Evolutionary conservation across 2,113 vertebrate genomes (phyloP).

Genomic region (Tichodroma muraria): DNA sequence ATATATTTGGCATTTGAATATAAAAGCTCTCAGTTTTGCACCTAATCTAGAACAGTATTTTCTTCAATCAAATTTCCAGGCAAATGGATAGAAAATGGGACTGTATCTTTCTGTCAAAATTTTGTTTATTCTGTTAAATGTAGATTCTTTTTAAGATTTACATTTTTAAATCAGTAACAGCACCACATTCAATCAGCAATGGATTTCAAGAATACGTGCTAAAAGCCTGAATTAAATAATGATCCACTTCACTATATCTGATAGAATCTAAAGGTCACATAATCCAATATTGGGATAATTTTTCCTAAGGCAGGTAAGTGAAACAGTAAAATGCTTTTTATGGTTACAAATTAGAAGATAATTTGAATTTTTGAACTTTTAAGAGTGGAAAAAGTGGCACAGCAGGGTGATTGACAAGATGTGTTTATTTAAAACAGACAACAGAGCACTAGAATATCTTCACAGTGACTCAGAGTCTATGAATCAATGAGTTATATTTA

Average conservation of each 20-base stretch:
- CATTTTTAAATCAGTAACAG: background rate
- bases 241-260: background rate
- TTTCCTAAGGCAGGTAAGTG: background rate
- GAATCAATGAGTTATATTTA: background rate
- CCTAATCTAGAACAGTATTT: background rate
- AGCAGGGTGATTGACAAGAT: background rate
- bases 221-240: constrained; percentile 12
- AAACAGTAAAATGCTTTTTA: constrained; percentile 34
- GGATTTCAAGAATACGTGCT: background rate
- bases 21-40: background rate
- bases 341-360: background rate
- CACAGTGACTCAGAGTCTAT: background rate
- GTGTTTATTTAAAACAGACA: background rate
- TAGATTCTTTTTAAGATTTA: background rate
- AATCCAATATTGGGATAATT: background rate
- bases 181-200: background rate
- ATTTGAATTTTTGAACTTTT: constrained; percentile 36
- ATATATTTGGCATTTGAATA: background rate
- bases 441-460: background rate
- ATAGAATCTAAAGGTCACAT: constrained; percentile 26
- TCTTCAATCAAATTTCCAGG: background rate
- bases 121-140: background rate
- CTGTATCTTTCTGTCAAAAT: background rate
- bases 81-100: background rate
- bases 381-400: background rate